phyloP scores from a whole-genome alignment of 2,888 invertebrate genomes.

The Nomada goodeniana region DNA sequence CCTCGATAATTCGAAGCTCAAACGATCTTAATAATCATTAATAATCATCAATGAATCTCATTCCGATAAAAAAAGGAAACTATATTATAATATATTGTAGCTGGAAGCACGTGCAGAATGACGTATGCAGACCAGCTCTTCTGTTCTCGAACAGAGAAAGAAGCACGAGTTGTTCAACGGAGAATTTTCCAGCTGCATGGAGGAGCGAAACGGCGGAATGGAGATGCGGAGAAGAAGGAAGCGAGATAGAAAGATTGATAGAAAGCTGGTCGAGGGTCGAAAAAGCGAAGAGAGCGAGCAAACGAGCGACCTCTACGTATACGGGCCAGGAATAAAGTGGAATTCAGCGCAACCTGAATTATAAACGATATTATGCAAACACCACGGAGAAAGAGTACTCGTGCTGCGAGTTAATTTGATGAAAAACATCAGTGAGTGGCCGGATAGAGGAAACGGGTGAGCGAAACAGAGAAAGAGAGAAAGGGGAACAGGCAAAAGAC shows the following conservation, averaged over 20 bases:
- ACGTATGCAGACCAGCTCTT: not conserved
- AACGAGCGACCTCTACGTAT: constrained; percentile 56
- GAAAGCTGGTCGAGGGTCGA: constrained; percentile 35
- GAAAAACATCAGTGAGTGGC: constrained; percentile 79
- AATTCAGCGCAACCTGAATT: constrained; percentile 81
- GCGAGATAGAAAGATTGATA: constrained; percentile 39
- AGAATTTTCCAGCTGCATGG: not conserved
- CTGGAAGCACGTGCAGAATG: not conserved
- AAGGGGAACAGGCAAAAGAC: constrained; percentile 76
- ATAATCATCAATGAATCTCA: not conserved
- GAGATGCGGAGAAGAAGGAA: constrained; percentile 15
- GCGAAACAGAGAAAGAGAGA: constrained; percentile 61
- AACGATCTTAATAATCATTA: no score
- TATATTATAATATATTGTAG: not conserved
- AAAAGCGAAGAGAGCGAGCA: constrained; percentile 59
- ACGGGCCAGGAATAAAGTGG: constrained; percentile 75
- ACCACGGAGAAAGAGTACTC: constrained; percentile 72
- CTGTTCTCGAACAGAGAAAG: constrained; percentile 1
- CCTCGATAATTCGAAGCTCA: no score
- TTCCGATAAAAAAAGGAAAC: constrained; percentile 17
- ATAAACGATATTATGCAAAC: constrained; percentile 83
- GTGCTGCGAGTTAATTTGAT: constrained; percentile 81
- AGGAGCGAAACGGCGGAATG: not conserved
- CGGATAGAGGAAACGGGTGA: constrained; percentile 36
- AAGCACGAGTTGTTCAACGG: not conserved